Base-by-base conservation (phyloP, 1,140 invertebrate genomes). In the Panagrolaimus sp. region DNA sequence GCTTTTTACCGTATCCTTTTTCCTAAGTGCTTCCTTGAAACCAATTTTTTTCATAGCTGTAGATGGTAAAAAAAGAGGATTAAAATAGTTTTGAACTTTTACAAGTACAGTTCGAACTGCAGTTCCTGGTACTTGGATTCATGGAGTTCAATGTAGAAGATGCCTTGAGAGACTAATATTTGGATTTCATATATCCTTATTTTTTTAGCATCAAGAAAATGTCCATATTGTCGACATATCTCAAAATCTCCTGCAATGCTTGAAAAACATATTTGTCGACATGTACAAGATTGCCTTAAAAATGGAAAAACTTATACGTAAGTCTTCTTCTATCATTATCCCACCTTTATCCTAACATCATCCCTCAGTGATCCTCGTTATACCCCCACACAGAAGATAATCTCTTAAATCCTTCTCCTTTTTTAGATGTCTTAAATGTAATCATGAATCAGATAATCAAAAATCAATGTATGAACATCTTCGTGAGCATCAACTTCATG, bases 191-290 rank as follows among this genome's bases (percentile, higher is more conserved):
- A 11, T 42, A 25, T 45, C 70, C 9, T n/a, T 42, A 25, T 61
- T 70, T 20, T 51, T 79, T 64, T 61, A 80, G 78, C 74, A 14
- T 77, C 81, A 3, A 72, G 79, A 51, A 82, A 83, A 65, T 81
- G 79, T 63, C 79, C 79, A n/a, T 74, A 78, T 64, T 20, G 80
- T 67, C 65, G 79, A 47, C 80, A 82, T 65, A 81, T 82, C 13
- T 78, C 77, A 9, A 82, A 82, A 48, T 71, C 67, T 65, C 80
- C 80, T 43, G 80, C 80, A 23, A 82, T 82, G 80, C 57, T 82
- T 16, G 80, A 82, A 47, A 82, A 82, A 64, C 80, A 82, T 63
- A 81, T 82, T 57, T 66, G 25, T 14, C 63, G 75, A 5, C 75
- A 77, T 38, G 76, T 77, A 20, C 62, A 74, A n/a, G 75, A 77